Evolutionary conservation across 2,888 invertebrate genomes (phyloP).

Genomic region (Pimpla rufipes): DNA sequence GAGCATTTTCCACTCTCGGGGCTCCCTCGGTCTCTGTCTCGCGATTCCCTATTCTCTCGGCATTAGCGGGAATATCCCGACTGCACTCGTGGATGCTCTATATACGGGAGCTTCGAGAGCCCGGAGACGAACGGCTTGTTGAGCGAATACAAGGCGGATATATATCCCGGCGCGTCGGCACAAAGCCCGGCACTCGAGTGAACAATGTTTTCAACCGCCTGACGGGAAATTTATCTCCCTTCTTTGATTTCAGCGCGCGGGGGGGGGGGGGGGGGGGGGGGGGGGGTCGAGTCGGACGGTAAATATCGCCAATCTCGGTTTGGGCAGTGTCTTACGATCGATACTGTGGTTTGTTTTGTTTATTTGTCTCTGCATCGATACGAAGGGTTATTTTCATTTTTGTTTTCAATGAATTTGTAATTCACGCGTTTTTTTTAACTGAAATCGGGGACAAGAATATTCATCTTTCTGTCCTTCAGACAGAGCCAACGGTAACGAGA

Average conservation of each 20-base stretch:
- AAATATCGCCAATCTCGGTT: neutral
- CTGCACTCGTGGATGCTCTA: neutral
- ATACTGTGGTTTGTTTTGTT: neutral
- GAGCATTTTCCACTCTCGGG: constrained; percentile 3
- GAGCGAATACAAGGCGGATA: constrained; percentile 10
- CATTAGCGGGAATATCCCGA: neutral
- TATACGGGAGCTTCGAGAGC: neutral
- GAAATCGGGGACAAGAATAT: too few species aligned
- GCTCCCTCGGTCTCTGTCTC: neutral
- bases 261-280: too few species aligned
- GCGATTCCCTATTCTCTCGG: neutral
- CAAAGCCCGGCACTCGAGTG: constrained; percentile 11
- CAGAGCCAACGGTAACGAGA: too few species aligned
- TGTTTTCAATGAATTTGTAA: too few species aligned
- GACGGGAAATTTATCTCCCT: constrained; percentile 14
- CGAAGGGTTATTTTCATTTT: too few species aligned
- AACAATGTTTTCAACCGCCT: constrained; percentile 6
- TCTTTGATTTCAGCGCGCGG: neutral
- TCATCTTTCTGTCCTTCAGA: too few species aligned
- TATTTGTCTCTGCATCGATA: too few species aligned
- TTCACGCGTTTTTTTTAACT: neutral
- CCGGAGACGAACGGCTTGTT: constrained; percentile 3
- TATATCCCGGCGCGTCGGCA: constrained; percentile 13
- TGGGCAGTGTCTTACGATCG: neutral
- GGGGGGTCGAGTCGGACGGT: neutral